These are phyloP conservation scores for Elaeidobius kamerunicus DNA, from an alignment of 2,888 invertebrate species.

Conservation along the genomic window DNA sequence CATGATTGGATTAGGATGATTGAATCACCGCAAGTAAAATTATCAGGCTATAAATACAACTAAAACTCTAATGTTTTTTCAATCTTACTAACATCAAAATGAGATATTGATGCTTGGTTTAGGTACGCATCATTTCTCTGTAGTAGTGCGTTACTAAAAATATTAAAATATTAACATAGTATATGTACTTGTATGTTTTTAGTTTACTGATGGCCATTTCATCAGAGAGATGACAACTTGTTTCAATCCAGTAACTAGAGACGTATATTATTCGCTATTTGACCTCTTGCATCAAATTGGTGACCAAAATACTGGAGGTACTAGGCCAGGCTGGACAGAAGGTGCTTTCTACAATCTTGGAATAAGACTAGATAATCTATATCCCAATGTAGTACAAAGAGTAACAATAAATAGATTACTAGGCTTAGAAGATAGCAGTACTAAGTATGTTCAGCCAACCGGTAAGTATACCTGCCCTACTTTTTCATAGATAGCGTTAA, in stretches of 20 bases:
- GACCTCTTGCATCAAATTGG: slow-evolving; percentile 50
- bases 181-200: no score
- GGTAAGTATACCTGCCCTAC: slow-evolving; percentile 5
- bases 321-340: slow-evolving; percentile 50
- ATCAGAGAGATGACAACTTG: slow-evolving; percentile 54
- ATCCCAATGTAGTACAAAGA: slow-evolving; percentile 40
- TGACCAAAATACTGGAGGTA: slow-evolving; percentile 48
- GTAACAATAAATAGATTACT: slow-evolving; percentile 38
- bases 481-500: no score
- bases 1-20: no score
- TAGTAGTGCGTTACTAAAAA: no score
- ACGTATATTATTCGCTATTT: slow-evolving; percentile 55
- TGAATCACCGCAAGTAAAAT: no score
- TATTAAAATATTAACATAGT: no score
- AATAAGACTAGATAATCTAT: slow-evolving; percentile 40
- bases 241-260: slow-evolving; percentile 51
- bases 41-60: no score
- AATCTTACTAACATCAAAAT: no score
- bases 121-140: no score
- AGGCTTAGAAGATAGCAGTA: slow-evolving; percentile 36
- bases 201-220: slow-evolving; percentile 46
- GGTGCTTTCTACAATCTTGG: slow-evolving; percentile 52
- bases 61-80: no score
- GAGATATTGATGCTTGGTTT: no score
- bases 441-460: slow-evolving; percentile 50